Base-by-base conservation (phyloP, 1,140 invertebrate species). In the Caenorhabditis remanei region DNA sequence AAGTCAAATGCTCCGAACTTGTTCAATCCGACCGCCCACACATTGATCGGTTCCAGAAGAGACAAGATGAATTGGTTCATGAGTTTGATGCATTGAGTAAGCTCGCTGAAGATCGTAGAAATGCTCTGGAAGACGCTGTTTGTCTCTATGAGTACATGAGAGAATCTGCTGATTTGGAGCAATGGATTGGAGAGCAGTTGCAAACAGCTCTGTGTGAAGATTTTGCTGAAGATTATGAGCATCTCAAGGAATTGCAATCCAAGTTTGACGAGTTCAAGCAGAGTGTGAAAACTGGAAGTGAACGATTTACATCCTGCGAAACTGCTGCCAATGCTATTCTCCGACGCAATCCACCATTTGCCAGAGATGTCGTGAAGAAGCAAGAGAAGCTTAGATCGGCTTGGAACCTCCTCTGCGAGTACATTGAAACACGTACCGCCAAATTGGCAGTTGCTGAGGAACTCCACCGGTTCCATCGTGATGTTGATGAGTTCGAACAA, bases 181-280 rank as follows among this genome's bases (percentile, higher is more conserved):
- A 95, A 89, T 99, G 97, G 97, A 98, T 99, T 50, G 95, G 95
- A 88, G 97, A 98, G 92, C 96, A 99, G 93, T 95, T 97, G 93
- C 95, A 96, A 89, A 95, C 95, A 0, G 97, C 97, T 9, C 95
- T 95, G 4, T 96, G 96, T 53, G 97, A 99, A 92, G 98, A 99
- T 93, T 99, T 97, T 93, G 97, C 97, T 8, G 96, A 97, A 92
- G 97, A 99, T 94, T 98, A 97, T 92, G 98, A 99, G 93, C 97
- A 99, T 94, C 93, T 98, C 43, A 93, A 97, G 93, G 94, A 96
- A 50, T 92, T 98, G 24, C 95, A 96, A 91, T 95, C 95, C 41
- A 98, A 98, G 94, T 99, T 99, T 93, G 96, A 98, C 90, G 97
- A 99, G 92, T 95, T 99, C 83, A 97, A 97, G 90, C 96, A 97